Percentiles rank a stretch among this genome's conserved stretches.
phyloP scores from a whole-genome alignment of 2,113 vertebrate species.

The Prunella fulvescens region DNA sequence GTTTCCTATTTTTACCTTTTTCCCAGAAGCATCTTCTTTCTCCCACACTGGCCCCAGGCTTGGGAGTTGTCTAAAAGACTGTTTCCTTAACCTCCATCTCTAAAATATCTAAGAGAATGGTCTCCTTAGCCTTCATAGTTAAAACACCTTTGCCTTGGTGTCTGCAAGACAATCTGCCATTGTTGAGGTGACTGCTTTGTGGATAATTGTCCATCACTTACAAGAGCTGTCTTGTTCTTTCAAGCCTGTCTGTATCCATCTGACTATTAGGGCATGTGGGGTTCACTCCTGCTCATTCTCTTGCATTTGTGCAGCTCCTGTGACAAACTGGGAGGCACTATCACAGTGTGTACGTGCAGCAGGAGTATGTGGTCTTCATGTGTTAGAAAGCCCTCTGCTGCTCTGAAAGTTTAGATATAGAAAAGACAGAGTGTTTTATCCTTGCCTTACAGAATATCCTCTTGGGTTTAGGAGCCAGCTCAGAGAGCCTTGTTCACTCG shows the following conservation, averaged over 20 bases:
- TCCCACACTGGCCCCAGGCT: not conserved
- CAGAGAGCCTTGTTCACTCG: not conserved
- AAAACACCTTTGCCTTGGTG: not conserved
- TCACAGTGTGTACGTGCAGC: not conserved
- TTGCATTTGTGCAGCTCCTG: not conserved
- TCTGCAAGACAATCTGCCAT: not conserved
- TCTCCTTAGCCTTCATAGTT: not conserved
- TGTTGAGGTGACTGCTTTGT: not conserved
- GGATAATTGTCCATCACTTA: not conserved
- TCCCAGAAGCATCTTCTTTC: not conserved
- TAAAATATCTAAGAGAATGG: not conserved
- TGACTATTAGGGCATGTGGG: not conserved
- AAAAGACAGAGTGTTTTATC: constrained; percentile 15
- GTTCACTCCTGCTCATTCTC: not conserved
- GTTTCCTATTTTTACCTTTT: not conserved
- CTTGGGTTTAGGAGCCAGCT: constrained; percentile 38
- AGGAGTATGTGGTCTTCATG: not conserved
- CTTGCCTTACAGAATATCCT: constrained; percentile 27
- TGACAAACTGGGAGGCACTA: not conserved
- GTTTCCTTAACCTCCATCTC: not conserved
- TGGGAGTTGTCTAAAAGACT: not conserved
- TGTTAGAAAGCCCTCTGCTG: not conserved
- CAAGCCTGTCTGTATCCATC: not conserved
- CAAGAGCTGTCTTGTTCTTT: not conserved
- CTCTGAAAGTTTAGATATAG: constrained; percentile 2